Percentiles rank a stretch among this genome's conserved stretches.
Conservation (phyloP, 2,113 vertebrate species). For the Empidonax alnorum region DNA sequence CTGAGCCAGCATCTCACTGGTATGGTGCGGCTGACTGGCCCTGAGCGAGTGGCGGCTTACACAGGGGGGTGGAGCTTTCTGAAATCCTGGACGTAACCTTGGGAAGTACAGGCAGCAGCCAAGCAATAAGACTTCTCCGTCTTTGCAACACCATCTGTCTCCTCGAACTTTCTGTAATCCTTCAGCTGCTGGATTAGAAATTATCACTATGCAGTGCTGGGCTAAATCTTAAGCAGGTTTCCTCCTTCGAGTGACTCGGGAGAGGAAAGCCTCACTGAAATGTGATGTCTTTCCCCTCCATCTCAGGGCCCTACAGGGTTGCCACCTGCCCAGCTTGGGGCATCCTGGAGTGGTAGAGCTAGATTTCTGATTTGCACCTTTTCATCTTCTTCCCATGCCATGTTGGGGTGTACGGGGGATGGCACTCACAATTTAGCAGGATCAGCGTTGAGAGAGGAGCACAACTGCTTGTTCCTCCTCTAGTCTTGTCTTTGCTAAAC, state of each 20-base stretch:
- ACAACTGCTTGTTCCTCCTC: neutral
- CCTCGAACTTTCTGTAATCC: conserved; percentile 48
- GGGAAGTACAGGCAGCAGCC: neutral
- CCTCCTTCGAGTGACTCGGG: neutral
- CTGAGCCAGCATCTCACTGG: neutral
- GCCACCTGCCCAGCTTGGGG: neutral
- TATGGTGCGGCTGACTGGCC: neutral
- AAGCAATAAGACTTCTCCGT: conserved; percentile 21
- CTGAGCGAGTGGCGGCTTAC: neutral
- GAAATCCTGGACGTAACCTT: neutral
- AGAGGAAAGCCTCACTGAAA: neutral
- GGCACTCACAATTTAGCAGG: neutral
- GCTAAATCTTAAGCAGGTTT: neutral
- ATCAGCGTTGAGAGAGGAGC: neutral
- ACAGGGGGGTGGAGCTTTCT: neutral
- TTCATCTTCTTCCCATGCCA: neutral
- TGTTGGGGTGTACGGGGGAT: neutral
- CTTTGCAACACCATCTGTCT: conserved; percentile 57
- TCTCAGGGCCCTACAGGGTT: neutral
- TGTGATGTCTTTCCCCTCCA: rapidly evolving
- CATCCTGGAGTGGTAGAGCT: neutral
- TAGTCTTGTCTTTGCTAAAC: neutral
- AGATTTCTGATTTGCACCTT: neutral
- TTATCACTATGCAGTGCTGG: neutral
- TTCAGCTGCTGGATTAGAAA: conserved; percentile 48